Evolutionary conservation across 2,113 vertebrate species (phyloP), one percentile per base, ranked within the genome.

Genomic region (Indri indri): DNA sequence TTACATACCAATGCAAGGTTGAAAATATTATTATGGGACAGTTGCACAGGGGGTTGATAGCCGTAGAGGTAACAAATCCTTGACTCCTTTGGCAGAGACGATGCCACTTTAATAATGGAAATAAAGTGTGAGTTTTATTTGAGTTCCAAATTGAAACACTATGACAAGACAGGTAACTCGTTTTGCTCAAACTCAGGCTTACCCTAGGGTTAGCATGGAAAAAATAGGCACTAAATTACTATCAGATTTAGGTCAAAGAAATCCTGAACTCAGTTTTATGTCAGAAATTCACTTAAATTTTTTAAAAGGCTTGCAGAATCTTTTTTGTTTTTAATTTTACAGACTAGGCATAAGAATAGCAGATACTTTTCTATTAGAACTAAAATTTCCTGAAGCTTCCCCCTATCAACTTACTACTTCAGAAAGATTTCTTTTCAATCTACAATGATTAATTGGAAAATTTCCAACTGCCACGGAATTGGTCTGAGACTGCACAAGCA

Each of bases 141-240:
- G 77, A 74, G 4, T 65, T 47, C 23, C 47, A 82, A 30, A 59
- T 52, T 91, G 34, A 92, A 96, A 86, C 6, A 80, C 34, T 37
- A 59, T 80, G 42, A 74, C 32, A 90, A 91, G 47, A 16, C 23
- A 85, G 20, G 68, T 88, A 42, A 94, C 47, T 77, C 68, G n/a
- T 73, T 94, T 94, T 54, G 37, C 30, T 65, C 42, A 93, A 54
- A 80, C 42, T 93, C 16, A 74, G 65, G 25, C 1, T 94, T 85
- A 94, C 17, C 37, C 47, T 81, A 32, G 10, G 14, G 37, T 95
- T 93, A 80, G 23, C 5, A 27, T 50, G n/a, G 50, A 86, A 93
- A 34, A 71, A 87, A 87, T 8, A 81, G n/a, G 42, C 23, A 92
- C 34, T 81, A 90, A 74, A 88, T 92, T 94, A 63, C n/a, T 86